Conservation (phyloP, 2,113 vertebrate species). For the Colossoma macropomum region DNA sequence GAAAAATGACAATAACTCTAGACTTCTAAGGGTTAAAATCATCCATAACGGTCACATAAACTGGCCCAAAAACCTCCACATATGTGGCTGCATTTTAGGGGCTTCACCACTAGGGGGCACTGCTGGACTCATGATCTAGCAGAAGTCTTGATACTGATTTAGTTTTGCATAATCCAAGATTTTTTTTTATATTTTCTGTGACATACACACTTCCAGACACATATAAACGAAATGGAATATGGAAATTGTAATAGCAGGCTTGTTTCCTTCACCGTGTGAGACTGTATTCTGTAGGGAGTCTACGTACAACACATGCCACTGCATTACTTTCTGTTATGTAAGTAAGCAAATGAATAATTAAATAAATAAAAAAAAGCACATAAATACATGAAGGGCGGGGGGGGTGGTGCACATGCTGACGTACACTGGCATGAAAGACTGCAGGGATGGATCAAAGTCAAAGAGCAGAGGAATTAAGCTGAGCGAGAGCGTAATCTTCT, state of each 20-base stretch:
- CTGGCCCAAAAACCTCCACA: no score
- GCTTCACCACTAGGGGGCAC: constrained; percentile 39
- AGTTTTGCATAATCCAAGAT: not conserved
- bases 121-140: not conserved
- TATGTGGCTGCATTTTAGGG: not conserved
- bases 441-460: not conserved
- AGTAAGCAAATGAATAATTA: not conserved
- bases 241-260: no score
- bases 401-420: not conserved
- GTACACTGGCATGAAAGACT: not conserved
- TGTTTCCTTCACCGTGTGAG: no score
- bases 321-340: no score
- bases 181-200: no score
- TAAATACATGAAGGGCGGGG: not conserved
- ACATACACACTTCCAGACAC: not conserved
- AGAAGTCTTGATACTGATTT: not conserved
- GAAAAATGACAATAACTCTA: no score
- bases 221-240: no score
- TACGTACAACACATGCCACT: not conserved
- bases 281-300: not conserved
- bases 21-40: not conserved
- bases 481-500: not conserved
- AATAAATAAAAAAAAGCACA: not conserved
- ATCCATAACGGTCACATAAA: not conserved
- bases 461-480: not conserved